Base-by-base conservation (phyloP, 2,113 vertebrate species). In the Archocentrus centrarchus region DNA sequence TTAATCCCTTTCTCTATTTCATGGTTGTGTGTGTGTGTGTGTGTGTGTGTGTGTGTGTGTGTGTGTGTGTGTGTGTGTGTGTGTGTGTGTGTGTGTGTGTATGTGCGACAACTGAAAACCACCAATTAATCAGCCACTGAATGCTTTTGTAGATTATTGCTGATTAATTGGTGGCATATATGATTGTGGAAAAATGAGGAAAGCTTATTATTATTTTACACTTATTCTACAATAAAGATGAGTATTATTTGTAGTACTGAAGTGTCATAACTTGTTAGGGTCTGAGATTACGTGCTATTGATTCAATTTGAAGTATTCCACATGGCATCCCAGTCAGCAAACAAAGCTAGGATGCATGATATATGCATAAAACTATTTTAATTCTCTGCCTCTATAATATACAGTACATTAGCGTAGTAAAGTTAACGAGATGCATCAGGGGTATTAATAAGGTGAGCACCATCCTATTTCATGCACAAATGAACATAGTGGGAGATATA, bases 401-500 rank as follows among this genome's bases (percentile, higher is more conserved):
- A 58, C 27, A 32, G 39, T 53, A 32, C 11, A 84, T 84, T 79
- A 61, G 55, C 13, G 50, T 37, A 44, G 59, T 44, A 5, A 59
- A 44, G 80, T 84, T 32, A 47, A 63, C 18, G 44, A 80, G 60
- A 77, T 73, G 82, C 73, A 83, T 86, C 58, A 39, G 37, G 62
- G 81, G 76, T 83, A 77, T 91, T 92, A 87, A 89, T 83, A 79
- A 89, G 82, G 75, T 87, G 81, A 89, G 77, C 78, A 3, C 39
- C 76, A 77, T 92, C 83, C 68, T 86, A 91, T 93, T 91, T 92
- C 81, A 87, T 73, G 90, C 87, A 50, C 47, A 68, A 35, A 39
- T 11, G 85, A 85, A 75, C 81, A 61, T 41, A 60, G 86, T 66
- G 86, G 87, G 87, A 83, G 81, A 78, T 20, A 35, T 58, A 61